Base-by-base conservation (phyloP, 2,113 vertebrate species). In the Malurus melanocephalus region DNA sequence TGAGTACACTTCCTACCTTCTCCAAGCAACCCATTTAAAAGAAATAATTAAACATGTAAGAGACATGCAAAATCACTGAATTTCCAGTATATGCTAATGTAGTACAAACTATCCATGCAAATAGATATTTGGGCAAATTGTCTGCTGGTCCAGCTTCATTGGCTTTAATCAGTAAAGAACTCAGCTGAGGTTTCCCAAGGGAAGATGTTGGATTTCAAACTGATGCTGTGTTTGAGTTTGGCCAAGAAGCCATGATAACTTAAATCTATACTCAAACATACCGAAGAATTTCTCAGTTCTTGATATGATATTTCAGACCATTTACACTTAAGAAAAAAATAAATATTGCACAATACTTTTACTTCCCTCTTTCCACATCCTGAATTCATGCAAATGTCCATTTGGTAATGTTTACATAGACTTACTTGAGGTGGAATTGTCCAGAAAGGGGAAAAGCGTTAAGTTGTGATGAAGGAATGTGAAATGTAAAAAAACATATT, bases 151-250 rank as follows among this genome's bases (percentile, higher is more conserved):
- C 82, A 87, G 65, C 48, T 80, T 80, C 76, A 89, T 83, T 93
- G 51, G 72, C 67, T 94, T 92, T 85, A 93, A 91, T 83, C 79
- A 93, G 56, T 43, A 87, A 73, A 83, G 82, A 92, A 74, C 24
- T 85, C 87, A 87, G 43, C 19, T 89, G 82, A 87, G 52, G 27
- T 60, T 73, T 87, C 89, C 68, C 79, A 74, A 67, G 68, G 68
- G 92, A 88, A 30, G n/a, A 48, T 66, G 27, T 0, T 81, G 62
- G 71, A 62, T 79, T 86, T 88, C 48, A 76, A 62, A 60, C 23
- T 51, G 59, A 73, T 85, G 56, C 2, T 90, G 19, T 52, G 33
- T 51, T 92, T 87, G 48, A 87, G 40, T 79, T 89, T 82, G 56
- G n/a, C 57, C 79, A 89, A 83, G 65, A 89, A 85, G 3, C 15